Evolutionary conservation across 2,888 invertebrate genomes (phyloP).

Genomic region (Euplexia lucipara): DNA sequence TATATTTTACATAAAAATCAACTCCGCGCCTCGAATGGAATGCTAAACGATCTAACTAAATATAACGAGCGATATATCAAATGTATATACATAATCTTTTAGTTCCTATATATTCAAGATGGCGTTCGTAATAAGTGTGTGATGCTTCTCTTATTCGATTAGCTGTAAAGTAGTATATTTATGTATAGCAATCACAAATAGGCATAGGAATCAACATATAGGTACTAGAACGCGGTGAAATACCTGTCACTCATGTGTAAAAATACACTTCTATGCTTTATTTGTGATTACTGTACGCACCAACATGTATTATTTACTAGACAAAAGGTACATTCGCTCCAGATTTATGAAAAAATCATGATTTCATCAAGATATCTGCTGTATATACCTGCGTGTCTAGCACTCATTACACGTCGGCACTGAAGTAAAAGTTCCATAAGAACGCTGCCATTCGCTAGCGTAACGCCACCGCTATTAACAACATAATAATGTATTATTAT

Average conservation of each 20-base stretch:
- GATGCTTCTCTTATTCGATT: conserved; percentile 13
- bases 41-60: conserved; percentile 60
- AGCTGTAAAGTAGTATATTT: background rate
- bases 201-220: too few relatives aligned
- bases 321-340: background rate
- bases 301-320: background rate
- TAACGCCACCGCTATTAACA: conserved; percentile 24
- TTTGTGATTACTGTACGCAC: background rate
- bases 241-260: background rate
- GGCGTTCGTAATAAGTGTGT: conserved; percentile 11
- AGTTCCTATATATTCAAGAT: conserved; percentile 33
- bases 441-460: conserved; percentile 19
- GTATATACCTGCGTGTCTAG: background rate
- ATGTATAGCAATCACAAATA: conserved; percentile 4
- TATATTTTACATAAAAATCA: conserved; percentile 19
- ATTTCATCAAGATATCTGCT: conserved; percentile 23
- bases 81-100: conserved; percentile 52
- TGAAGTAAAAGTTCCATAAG: conserved; percentile 6
- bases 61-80: conserved; percentile 53
- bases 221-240: background rate
- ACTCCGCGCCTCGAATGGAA: conserved; percentile 55
- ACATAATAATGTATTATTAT: conserved; percentile 34
- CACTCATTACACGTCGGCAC: background rate
- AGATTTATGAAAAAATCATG: conserved; percentile 13
- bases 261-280: background rate